Base-by-base conservation (phyloP, 2,888 invertebrate genomes). In the Sepiola atlantica region DNA sequence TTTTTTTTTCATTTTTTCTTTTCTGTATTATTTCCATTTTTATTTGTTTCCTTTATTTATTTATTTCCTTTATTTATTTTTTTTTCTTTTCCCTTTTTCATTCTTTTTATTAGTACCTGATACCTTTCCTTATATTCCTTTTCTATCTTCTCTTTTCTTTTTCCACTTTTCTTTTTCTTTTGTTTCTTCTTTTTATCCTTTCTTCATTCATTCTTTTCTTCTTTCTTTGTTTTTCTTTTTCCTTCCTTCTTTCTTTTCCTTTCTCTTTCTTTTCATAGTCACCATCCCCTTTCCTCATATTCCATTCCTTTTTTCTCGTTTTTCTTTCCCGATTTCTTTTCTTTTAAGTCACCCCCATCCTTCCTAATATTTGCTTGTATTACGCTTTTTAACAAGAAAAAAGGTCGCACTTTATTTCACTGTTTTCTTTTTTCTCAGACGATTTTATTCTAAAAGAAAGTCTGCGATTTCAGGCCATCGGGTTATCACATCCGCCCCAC, bases 401-500 rank as follows among this genome's bases (percentile, higher is more conserved):
- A 57, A 57, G 77, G n/a, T n/a, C 4, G 16, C 77, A n/a, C n/a
- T 77, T 32, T 2, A 32, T 77, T 16, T 32, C n/a, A 4, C n/a
- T 12, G 2, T 32, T n/a, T n/a, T n/a, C 77, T n/a, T 77, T 12
- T 77, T 77, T 77, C n/a, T 77, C 18, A 16, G 14, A 77, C n/a
- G n/a, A n/a, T n/a, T n/a, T 77, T 77, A 16, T 77, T 77, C 16
- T 77, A 77, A 77, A 77, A 77, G 77, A 77, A 77, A 77, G 77
- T 77, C 77, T n/a, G 77, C 12, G 77, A 77, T 77, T 77, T 77
- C n/a, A 77, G 77, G 77, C n/a, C 77, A 77, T 77, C 77, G n/a
- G 77, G 77, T 77, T 77, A 77, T 77, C 77, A 77, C 77, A n/a
- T 2, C 77, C 12, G n/a, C 77, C 77, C 77, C n/a, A 32, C 77